Conservation (phyloP, 2,113 vertebrate species). For the Hassar affinis region DNA sequence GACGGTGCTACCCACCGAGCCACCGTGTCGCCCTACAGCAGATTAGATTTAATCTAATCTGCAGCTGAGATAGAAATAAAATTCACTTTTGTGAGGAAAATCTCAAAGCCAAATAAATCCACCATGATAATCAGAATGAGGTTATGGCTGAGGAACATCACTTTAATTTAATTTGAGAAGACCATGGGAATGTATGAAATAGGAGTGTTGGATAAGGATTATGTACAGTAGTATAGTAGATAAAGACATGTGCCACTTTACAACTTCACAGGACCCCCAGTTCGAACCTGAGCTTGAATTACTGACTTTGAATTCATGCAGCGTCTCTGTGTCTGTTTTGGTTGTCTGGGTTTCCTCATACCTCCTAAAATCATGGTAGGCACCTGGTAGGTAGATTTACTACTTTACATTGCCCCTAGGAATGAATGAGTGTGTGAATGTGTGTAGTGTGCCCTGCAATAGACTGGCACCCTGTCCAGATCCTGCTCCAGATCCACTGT, state of each 20-base stretch:
- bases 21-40: too few relatives aligned
- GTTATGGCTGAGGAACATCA: not conserved
- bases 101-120: not conserved
- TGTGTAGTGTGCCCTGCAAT: not conserved
- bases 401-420: not conserved
- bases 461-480: not conserved
- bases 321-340: not conserved
- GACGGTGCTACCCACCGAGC: too few relatives aligned
- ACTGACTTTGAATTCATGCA: not conserved
- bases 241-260: not conserved
- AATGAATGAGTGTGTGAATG: not conserved
- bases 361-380: not conserved
- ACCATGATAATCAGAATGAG: not conserved
- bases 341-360: not conserved
- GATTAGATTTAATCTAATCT: not conserved
- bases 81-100: not conserved
- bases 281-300: not conserved
- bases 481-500: not conserved
- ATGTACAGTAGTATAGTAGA: not conserved
- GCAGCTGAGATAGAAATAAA: too few relatives aligned
- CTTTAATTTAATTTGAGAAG: not conserved
- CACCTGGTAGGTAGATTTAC: not conserved
- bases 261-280: too few relatives aligned
- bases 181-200: not conserved
- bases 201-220: not conserved